A percentile compares a stretch with the other conserved stretches of the same genome.
Conservation (phyloP, 2,888 invertebrate species). For the Drosophila kanekoi region DNA sequence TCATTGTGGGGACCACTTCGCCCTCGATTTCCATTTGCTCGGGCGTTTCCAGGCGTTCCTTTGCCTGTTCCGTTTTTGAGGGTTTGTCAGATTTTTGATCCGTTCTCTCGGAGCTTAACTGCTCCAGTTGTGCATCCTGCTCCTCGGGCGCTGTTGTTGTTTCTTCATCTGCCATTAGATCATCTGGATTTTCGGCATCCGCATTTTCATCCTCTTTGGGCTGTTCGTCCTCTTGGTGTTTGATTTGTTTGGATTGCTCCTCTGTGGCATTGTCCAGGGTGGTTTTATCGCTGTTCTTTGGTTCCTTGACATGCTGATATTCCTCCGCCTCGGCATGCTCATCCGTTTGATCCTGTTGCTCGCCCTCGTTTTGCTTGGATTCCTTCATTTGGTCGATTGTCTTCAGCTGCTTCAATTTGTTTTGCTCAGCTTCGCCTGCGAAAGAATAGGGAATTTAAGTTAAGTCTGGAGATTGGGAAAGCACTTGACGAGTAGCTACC, state of each 20-base stretch:
- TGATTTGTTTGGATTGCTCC: slow-evolving; percentile 89
- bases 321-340: slow-evolving; percentile 88
- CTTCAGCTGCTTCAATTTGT: slow-evolving; percentile 85
- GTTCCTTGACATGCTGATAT: slow-evolving; percentile 94
- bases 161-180: slow-evolving; percentile 85
- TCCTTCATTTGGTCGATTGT: slow-evolving; percentile 86
- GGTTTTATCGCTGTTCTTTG: slow-evolving; percentile 90
- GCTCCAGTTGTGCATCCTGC: slow-evolving; percentile 64
- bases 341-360: slow-evolving; percentile 84
- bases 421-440: slow-evolving; percentile 82
- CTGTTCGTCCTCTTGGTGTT: slow-evolving; percentile 88
- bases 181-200: slow-evolving; percentile 85
- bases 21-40: slow-evolving; percentile 90
- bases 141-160: slow-evolving; percentile 82
- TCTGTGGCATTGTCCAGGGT: slow-evolving; percentile 91
- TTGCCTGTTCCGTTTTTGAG: slow-evolving; percentile 84
- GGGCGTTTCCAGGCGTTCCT: slow-evolving; percentile 85
- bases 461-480: not conserved
- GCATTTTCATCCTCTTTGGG: slow-evolving; percentile 87
- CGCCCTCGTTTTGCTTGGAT: slow-evolving; percentile 84
- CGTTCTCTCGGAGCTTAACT: slow-evolving; percentile 86
- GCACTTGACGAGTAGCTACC: slow-evolving; percentile 52
- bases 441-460: not conserved
- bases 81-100: slow-evolving; percentile 83
- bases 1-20: slow-evolving; percentile 88